These are phyloP conservation scores for Onychostruthus taczanowskii DNA, from an alignment of 2,113 vertebrate species.

Conservation along the genomic window DNA sequence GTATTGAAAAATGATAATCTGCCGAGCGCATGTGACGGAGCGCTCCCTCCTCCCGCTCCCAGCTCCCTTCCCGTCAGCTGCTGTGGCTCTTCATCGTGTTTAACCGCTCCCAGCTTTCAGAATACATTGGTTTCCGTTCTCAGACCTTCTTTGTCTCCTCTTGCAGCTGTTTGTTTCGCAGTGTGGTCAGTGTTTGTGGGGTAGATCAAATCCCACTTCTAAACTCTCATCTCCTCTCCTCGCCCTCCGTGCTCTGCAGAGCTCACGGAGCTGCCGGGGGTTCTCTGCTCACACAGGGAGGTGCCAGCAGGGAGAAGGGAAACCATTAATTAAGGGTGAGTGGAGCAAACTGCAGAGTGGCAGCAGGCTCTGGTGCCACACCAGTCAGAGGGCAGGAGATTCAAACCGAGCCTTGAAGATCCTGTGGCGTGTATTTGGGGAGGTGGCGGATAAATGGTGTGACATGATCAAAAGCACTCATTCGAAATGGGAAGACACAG, in stretches of 20 bases:
- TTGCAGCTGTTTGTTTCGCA: conserved; percentile 21
- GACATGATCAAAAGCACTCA: background rate
- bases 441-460: background rate
- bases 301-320: background rate
- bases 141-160: conserved; percentile 22
- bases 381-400: background rate
- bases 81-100: background rate
- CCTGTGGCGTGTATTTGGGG: rapidly evolving
- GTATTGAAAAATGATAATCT: background rate
- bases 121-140: conserved; percentile 49
- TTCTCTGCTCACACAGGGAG: background rate
- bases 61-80: conserved; percentile 15
- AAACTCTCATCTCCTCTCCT: background rate
- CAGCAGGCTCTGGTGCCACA: background rate
- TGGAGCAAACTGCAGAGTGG: background rate
- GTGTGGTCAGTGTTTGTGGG: background rate
- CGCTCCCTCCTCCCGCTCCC: background rate
- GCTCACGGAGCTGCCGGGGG: background rate
- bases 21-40: background rate
- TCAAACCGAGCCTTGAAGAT: background rate
- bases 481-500: background rate
- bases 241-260: background rate
- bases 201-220: background rate
- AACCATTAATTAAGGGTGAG: background rate
- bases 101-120: conserved; percentile 22